A percentile compares a stretch with the other conserved stretches of the same genome.
Conservation (phyloP, 2,888 invertebrate genomes). For the Notocelia uddmanniana region DNA sequence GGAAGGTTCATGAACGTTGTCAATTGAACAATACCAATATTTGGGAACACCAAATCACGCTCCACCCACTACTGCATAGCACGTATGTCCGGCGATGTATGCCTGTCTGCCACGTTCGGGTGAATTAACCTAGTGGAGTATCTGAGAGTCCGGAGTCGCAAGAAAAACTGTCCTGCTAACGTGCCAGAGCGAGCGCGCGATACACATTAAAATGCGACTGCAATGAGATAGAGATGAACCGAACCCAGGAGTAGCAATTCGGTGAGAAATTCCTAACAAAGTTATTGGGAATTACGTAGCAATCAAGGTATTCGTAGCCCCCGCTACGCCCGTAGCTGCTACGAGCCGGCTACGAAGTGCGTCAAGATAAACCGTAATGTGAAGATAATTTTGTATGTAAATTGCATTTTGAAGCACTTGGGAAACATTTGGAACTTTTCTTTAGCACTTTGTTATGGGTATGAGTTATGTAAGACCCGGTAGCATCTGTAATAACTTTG, state of each 20-base stretch:
- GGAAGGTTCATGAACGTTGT: no score
- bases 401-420: constrained; percentile 46
- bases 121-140: no score
- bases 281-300: constrained; percentile 53
- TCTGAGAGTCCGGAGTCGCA: no score
- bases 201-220: neutral
- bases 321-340: constrained; percentile 43
- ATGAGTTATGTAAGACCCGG: constrained; percentile 12
- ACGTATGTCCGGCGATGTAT: no score
- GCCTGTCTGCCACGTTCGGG: no score
- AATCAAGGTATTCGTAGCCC: constrained; percentile 51
- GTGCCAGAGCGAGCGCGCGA: neutral
- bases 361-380: constrained; percentile 33
- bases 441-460: constrained; percentile 31
- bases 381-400: constrained; percentile 47
- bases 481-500: constrained; percentile 18
- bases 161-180: no score
- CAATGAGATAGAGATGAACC: neutral
- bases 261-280: constrained; percentile 45
- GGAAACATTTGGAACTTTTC: constrained; percentile 36
- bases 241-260: constrained; percentile 22
- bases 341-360: constrained; percentile 45
- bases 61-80: no score
- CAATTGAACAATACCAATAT: no score
- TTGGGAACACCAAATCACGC: no score